phyloP scores from a whole-genome alignment of 2,888 invertebrate genomes.

The Adineta ricciae region DNA sequence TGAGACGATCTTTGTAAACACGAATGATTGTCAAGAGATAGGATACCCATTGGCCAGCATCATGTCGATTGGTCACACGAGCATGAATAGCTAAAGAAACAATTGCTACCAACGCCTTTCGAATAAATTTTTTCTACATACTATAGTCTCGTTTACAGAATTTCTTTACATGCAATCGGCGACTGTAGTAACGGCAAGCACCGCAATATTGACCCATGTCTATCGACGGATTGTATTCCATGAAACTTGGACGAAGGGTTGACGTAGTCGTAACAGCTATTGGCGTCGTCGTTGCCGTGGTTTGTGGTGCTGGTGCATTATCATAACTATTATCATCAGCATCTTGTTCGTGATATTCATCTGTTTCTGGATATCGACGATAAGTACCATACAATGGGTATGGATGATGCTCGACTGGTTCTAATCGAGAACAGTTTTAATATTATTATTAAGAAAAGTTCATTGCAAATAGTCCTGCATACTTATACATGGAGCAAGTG shows the following conservation, averaged over 20 bases:
- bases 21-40: slow-evolving; percentile 2
- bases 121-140: not conserved
- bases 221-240: not conserved
- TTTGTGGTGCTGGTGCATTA: not conserved
- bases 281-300: not conserved
- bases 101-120: no score
- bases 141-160: slow-evolving; percentile 29
- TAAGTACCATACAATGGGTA: not conserved
- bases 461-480: not conserved
- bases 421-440: not conserved
- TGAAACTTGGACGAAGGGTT: not conserved
- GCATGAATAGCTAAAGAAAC: slow-evolving; percentile 11
- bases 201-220: slow-evolving; percentile 8
- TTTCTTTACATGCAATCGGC: slow-evolving; percentile 18
- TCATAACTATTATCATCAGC: not conserved
- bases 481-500: slow-evolving; percentile 95
- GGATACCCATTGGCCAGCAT: slow-evolving; percentile 20
- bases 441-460: not conserved
- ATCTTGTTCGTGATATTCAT: not conserved
- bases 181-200: slow-evolving; percentile 18
- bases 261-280: not conserved
- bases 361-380: not conserved
- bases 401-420: not conserved
- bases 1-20: slow-evolving; percentile 14
- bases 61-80: slow-evolving; percentile 18